Evolutionary conservation across 1,140 invertebrate species (phyloP), one percentile per base, ranked within the genome.

Genomic region (Centruroides vittatus): DNA sequence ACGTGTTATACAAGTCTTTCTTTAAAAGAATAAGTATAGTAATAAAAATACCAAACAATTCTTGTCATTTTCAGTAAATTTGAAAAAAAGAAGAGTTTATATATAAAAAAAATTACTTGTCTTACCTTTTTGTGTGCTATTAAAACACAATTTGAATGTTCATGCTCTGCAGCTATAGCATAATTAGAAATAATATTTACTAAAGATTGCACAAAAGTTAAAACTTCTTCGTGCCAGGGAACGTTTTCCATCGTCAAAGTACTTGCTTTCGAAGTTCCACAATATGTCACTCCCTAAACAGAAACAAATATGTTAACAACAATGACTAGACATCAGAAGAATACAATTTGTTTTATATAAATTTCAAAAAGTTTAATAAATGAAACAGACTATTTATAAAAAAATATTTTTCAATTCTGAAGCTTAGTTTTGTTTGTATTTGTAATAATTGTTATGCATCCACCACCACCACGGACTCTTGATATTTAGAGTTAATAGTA

Each of bases 131-230:
- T 79, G 68, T 82, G 71, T 36, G 81, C 79, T 23, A 84, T 64
- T 0, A 84, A 71, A 35, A 84, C 67, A 71, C 82, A 84, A 67
- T 83, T 84, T 9, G 81, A 83, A 70, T 84, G 82, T 67, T 82
- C 80, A 70, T 84, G 82, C 69, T 84, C 82, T 57, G 76, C 79
- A 5, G 81, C 80, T 35, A 84, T 74, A 57, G 78, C 78, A 68
- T 84, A 84, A 60, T 76, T 72, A 10, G 74, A 73, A 9, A 83
- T 62, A 23, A 68, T 64, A 11, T 74, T 71, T 7, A 70, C 73
- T 35, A 83, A 66, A 59, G 78, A 70, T 53, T 75, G 58, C 6
- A 75, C 76, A 73, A 84, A 84, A 1, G 68, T 67, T 4, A 81
- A 70, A 0, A 84, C 81, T 70, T 84, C 82, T 66, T 80, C 74